Percentiles rank a stretch among this genome's conserved stretches.
Conservation (phyloP, 2,888 invertebrate genomes). For the Allacma fusca region DNA sequence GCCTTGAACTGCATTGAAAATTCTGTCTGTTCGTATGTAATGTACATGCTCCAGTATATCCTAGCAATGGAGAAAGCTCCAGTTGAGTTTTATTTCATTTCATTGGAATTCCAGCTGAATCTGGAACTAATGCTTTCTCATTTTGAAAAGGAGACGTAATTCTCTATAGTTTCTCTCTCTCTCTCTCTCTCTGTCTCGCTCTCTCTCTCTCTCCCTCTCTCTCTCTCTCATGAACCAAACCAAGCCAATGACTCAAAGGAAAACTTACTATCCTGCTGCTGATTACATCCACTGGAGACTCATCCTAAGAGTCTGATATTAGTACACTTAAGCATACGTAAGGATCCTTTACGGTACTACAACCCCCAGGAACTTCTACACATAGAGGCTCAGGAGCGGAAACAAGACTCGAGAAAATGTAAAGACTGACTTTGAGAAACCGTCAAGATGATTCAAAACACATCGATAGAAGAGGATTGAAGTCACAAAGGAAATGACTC, state of each 20-base stretch:
- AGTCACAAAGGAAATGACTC: constrained; percentile 12
- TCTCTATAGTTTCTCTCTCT: constrained; percentile 8
- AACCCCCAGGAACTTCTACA: no score
- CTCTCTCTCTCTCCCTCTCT: constrained; percentile 8
- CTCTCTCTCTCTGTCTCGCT: no score
- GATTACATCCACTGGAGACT: constrained; percentile 6
- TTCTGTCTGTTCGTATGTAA: background rate
- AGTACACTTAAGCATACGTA: no score
- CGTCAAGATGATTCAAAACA: constrained; percentile 13
- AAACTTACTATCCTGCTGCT: background rate
- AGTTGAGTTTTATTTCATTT: constrained; percentile 23
- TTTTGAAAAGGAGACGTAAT: constrained; percentile 25
- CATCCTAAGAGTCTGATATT: background rate
- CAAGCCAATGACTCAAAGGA: constrained; percentile 5
- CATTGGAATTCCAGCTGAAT: constrained; percentile 35
- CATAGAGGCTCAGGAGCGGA: background rate
- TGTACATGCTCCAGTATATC: no score
- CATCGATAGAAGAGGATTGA: constrained; percentile 11
- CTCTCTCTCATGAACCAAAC: background rate
- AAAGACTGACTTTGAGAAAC: constrained; percentile 9
- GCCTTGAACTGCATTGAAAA: background rate
- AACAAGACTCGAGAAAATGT: background rate
- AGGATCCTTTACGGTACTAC: no score
- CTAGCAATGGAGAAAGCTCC: background rate
- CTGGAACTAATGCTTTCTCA: constrained; percentile 36